These are phyloP conservation scores for Corapipo altera DNA, from an alignment of 2,113 vertebrate species.

Conservation along the genomic window DNA sequence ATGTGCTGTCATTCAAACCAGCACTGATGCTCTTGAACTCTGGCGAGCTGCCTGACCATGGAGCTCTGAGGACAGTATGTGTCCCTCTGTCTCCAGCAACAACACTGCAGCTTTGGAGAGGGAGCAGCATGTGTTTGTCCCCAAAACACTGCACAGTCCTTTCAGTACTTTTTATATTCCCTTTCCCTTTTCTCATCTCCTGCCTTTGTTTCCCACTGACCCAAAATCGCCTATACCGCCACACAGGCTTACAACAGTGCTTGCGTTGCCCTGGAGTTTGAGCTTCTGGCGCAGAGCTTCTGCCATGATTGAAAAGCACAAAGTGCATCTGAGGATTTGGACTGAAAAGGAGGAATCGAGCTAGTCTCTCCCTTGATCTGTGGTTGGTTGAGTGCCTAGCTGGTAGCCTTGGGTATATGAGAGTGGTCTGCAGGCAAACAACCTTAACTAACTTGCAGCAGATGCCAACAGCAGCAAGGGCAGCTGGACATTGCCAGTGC, in stretches of 20 bases:
- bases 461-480: not conserved
- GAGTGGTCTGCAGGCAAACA: not conserved
- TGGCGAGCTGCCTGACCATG: not conserved
- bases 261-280: not conserved
- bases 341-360: not conserved
- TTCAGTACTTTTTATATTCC: not conserved
- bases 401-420: not conserved
- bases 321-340: not conserved
- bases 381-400: not conserved
- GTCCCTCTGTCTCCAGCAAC: not conserved
- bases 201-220: not conserved
- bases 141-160: not conserved
- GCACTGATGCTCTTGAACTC: not conserved
- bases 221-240: rapidly evolving
- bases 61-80: not conserved
- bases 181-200: not conserved
- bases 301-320: not conserved
- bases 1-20: not conserved
- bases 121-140: not conserved
- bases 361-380: not conserved
- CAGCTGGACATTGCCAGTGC: not conserved
- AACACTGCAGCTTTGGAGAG: not conserved
- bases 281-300: not conserved
- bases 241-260: not conserved
- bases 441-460: not conserved